Conservation (phyloP, 2,888 invertebrate species). For the Ditula angustiorana region DNA sequence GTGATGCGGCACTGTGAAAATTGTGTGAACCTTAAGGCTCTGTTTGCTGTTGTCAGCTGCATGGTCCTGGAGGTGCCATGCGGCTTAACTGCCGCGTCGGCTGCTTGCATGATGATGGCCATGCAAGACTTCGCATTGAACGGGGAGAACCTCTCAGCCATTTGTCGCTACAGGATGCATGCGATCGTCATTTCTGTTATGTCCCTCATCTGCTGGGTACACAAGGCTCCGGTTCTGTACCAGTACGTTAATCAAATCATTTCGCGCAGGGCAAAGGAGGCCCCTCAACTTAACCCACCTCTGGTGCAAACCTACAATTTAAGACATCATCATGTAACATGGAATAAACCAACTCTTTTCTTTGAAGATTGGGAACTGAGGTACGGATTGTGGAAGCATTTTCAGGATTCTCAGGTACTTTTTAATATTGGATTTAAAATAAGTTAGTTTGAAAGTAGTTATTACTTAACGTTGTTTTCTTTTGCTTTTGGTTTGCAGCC, state of each 20-base stretch:
- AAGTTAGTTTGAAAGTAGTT: neutral
- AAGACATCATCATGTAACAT: constrained; percentile 83
- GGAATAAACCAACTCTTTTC: constrained; percentile 87
- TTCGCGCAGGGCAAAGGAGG: constrained; percentile 83
- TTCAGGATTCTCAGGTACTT: constrained; percentile 54
- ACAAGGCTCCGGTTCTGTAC: constrained; percentile 84
- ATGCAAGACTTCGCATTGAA: constrained; percentile 85
- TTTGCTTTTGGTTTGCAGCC: neutral
- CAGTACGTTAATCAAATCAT: constrained; percentile 85
- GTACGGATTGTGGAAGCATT: constrained; percentile 88
- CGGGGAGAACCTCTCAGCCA: constrained; percentile 59
- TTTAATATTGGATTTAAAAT: neutral
- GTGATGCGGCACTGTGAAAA: constrained; percentile 73
- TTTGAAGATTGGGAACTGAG: constrained; percentile 88
- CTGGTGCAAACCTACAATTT: constrained; percentile 81
- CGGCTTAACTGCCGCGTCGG: constrained; percentile 85
- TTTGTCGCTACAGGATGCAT: constrained; percentile 83
- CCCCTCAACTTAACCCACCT: constrained; percentile 88
- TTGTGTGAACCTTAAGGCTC: constrained; percentile 80
- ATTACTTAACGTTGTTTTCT: no score
- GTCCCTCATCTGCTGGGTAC: constrained; percentile 87
- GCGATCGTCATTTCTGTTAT: constrained; percentile 86
- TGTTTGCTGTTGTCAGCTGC: constrained; percentile 83
- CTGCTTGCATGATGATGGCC: constrained; percentile 85
- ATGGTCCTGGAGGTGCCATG: constrained; percentile 86